Evolutionary conservation across 2,888 invertebrate genomes (phyloP).

Genomic region (Cremastinae sp.): DNA sequence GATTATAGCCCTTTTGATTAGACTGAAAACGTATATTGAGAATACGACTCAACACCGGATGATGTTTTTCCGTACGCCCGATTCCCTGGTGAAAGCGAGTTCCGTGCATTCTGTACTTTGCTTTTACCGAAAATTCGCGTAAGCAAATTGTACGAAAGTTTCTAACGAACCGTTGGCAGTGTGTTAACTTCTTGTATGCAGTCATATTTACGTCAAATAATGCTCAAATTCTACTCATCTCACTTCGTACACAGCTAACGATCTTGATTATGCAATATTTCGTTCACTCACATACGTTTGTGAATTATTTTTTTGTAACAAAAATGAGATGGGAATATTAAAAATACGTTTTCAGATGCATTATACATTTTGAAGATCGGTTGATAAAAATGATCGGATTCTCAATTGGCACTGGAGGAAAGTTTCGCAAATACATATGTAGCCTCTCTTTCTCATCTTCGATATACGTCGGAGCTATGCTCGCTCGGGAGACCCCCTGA

Average conservation of each 20-base stretch:
- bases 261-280: no score
- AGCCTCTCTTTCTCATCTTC: slow-evolving; percentile 22
- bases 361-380: slow-evolving; percentile 1
- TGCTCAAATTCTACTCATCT: no score
- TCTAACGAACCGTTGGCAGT: slow-evolving; percentile 29
- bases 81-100: no score
- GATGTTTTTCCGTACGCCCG: background rate
- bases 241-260: no score
- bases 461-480: slow-evolving; percentile 22
- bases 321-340: background rate
- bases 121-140: slow-evolving; percentile 35
- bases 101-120: slow-evolving; percentile 17
- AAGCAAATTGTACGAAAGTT: slow-evolving; percentile 48
- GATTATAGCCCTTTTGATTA: slow-evolving; percentile 38
- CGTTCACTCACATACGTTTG: background rate
- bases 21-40: slow-evolving; percentile 25
- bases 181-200: background rate
- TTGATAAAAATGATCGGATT: slow-evolving; percentile 11
- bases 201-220: background rate
- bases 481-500: slow-evolving; percentile 36
- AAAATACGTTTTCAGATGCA: background rate
- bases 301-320: background rate
- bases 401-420: slow-evolving; percentile 30
- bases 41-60: background rate
- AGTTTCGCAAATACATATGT: slow-evolving; percentile 35